Evolutionary conservation across 2,113 vertebrate species (phyloP).

Genomic region (Triplophysa dalaica): DNA sequence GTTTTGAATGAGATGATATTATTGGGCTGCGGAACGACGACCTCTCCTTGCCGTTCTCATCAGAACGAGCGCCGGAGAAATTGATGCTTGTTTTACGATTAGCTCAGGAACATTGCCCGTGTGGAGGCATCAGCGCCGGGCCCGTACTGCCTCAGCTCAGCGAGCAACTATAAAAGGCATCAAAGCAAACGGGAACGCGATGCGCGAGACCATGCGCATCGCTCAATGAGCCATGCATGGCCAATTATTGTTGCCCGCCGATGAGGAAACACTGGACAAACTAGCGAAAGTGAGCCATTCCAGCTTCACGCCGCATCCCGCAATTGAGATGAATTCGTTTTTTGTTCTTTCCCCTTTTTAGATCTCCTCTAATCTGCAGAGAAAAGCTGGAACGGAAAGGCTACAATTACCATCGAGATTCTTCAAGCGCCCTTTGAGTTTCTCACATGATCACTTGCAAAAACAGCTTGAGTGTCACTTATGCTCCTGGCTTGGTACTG

Average conservation of each 20-base stretch:
- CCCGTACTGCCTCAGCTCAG: conserved; percentile 58
- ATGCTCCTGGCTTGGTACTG: not conserved
- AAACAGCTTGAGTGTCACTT: not conserved
- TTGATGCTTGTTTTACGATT: conserved; percentile 54
- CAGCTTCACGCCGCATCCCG: not conserved
- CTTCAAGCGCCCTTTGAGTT: not conserved
- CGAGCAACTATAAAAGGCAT: conserved; percentile 64
- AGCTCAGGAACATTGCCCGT: conserved; percentile 51
- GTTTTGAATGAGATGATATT: conserved; percentile 40
- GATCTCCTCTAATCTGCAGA: conserved; percentile 12
- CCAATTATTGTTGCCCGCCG: conserved; percentile 63
- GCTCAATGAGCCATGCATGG: conserved; percentile 70
- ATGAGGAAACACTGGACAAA: conserved; percentile 46
- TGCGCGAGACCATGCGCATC: conserved; percentile 59
- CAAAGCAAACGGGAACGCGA: conserved; percentile 61
- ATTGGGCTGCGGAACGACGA: conserved; percentile 34
- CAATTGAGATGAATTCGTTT: conserved; percentile 43
- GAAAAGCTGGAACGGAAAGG: conserved; percentile 19
- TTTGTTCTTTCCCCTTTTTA: conserved; percentile 11
- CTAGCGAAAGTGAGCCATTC: conserved; percentile 34
- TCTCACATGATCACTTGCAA: not conserved
- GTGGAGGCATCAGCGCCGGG: conserved; percentile 63
- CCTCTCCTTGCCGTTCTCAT: conserved; percentile 28
- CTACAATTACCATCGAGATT: conserved; percentile 29
- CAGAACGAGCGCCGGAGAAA: conserved; percentile 14